phyloP scores from a whole-genome alignment of 2,113 vertebrate genomes.

The Sinocyclocheilus rhinocerous region DNA sequence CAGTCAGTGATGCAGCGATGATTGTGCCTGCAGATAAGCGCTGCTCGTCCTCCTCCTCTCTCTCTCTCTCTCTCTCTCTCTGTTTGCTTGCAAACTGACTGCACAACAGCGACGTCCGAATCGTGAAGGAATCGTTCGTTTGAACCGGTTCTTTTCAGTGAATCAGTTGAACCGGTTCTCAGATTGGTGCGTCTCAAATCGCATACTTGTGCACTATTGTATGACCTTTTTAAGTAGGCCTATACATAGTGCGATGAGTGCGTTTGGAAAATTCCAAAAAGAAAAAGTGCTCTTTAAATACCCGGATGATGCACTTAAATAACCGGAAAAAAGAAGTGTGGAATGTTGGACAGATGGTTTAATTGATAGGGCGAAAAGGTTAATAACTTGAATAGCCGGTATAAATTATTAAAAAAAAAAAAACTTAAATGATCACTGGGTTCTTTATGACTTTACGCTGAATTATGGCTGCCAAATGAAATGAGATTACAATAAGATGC shows the following conservation, averaged over 20 bases:
- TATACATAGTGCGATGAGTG: too few relatives aligned
- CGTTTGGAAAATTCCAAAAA: too few relatives aligned
- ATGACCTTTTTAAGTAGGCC: too few relatives aligned
- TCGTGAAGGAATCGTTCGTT: not conserved
- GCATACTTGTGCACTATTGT: too few relatives aligned
- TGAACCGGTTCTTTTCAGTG: not conserved
- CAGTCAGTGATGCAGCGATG: constrained; percentile 9
- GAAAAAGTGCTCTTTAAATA: too few relatives aligned
- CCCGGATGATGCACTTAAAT: too few relatives aligned
- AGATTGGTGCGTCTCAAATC: not conserved
- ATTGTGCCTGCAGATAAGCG: constrained; percentile 21
- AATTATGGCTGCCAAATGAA: not conserved
- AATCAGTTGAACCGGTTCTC: not conserved
- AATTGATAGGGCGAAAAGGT: not conserved
- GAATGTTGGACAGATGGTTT: not conserved
- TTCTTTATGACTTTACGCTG: not conserved
- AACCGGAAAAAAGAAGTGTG: too few relatives aligned
- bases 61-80: constrained; percentile 7
- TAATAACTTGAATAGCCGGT: too few relatives aligned
- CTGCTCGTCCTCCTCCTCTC: not conserved
- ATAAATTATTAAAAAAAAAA: not conserved
- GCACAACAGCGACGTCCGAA: not conserved
- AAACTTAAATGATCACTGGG: not conserved
- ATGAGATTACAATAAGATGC: not conserved
- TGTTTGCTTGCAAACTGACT: not conserved